Conservation (phyloP, 92 coral and sea anemone genomes). For the Palythoa caribaeorum region DNA sequence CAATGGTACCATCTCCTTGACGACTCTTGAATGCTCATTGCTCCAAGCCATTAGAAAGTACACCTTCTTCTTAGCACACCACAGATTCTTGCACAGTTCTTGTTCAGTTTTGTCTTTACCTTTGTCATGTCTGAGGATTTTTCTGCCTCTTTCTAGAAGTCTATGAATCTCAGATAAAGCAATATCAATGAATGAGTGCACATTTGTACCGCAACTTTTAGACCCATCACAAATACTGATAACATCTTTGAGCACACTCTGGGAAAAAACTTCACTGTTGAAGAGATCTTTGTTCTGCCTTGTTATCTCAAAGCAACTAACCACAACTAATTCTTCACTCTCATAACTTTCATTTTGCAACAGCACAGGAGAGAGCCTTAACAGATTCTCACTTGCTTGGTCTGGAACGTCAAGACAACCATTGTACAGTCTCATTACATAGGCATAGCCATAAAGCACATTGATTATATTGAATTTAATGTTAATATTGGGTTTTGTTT, state of each 20-base stretch:
- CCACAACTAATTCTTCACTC: conserved; percentile 71
- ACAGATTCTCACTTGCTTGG: conserved; percentile 70
- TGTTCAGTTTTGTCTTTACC: conserved; percentile 34
- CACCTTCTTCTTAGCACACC: conserved; percentile 92
- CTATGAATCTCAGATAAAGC: conserved; percentile 85
- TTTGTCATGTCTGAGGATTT: conserved; percentile 40
- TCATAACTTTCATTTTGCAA: conserved; percentile 76
- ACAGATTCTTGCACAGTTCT: conserved; percentile 68
- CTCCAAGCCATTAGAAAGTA: conserved; percentile 87
- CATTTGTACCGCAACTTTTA: background rate
- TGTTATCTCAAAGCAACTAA: conserved; percentile 70
- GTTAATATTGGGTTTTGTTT: conserved; percentile 65
- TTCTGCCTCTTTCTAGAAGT: conserved; percentile 69
- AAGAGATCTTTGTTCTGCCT: conserved; percentile 75
- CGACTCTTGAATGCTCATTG: conserved; percentile 56
- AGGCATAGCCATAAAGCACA: conserved; percentile 88
- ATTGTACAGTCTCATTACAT: conserved; percentile 86
- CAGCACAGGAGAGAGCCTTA: conserved; percentile 78
- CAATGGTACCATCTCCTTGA: conserved; percentile 61
- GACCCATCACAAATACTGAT: conserved; percentile 63
- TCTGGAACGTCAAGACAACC: conserved; percentile 77
- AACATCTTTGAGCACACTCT: conserved; percentile 69
- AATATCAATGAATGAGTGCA: conserved; percentile 58
- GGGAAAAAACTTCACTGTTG: conserved; percentile 81
- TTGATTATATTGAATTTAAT: conserved; percentile 76